Conservation (phyloP, 2,797 vertebrate genomes). For the Artibeus jamaicensis region DNA sequence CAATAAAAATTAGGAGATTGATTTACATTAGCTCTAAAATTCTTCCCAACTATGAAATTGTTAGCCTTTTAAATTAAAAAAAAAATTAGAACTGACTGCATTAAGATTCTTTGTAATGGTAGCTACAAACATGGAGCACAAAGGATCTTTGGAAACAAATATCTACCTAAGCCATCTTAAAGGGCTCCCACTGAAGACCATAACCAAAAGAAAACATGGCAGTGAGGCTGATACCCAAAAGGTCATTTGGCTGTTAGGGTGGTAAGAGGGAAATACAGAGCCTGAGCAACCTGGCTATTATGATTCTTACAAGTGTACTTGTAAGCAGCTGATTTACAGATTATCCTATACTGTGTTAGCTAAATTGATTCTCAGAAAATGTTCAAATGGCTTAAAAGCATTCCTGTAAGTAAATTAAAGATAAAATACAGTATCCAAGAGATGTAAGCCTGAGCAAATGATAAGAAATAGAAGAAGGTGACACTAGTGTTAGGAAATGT, state of each 20-base stretch:
- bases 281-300: not conserved
- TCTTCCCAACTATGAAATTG: not conserved
- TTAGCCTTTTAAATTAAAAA: constrained; percentile 11
- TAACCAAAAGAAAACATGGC: not conserved
- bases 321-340: not conserved
- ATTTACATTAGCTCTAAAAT: not conserved
- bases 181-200: not conserved
- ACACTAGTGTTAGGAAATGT: not conserved
- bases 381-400: not conserved
- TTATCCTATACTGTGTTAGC: not conserved
- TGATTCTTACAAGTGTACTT: not conserved
- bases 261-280: not conserved
- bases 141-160: not conserved
- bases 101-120: not conserved
- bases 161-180: not conserved
- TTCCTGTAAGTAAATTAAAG: not conserved
- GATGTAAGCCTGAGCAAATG: not conserved
- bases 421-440: not conserved
- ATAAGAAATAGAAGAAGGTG: not conserved
- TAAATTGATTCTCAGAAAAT: not conserved
- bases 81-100: not conserved
- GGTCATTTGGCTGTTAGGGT: not conserved
- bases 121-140: not conserved
- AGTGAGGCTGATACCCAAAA: not conserved
- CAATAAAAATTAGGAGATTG: not conserved